Evolutionary conservation across 2,113 vertebrate genomes (phyloP), one percentile per base, ranked within the genome.

Genomic region (Labeo catla): DNA sequence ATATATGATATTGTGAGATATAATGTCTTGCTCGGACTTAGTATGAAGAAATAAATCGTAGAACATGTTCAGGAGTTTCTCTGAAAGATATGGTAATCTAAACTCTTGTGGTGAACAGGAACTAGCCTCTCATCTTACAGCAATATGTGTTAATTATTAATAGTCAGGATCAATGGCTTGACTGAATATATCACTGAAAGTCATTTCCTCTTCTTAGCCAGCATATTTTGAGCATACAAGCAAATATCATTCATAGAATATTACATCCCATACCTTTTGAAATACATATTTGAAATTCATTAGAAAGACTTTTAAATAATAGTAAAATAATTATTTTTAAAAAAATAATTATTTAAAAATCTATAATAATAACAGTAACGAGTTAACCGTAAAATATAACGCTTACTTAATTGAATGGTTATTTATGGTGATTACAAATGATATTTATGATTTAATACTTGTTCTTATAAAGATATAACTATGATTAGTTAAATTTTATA

Each of bases 91-190:
- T 39, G 45, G 19, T 54, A 47, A 52, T 28, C 4, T n/a, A 11
- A 52, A 43, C 19, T 68, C 43, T 36, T 77, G 70, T 23, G 39
- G 49, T 82, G 77, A 54, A 63, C 87, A 70, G 70, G 70, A 83
- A 52, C 85, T 76, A 50, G 28, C 19, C 11, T 82, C 36, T 82
- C 84, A 82, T 65, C 34, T 82, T 85, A 57, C 83, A 82, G 39
- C 83, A 72, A 47, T 78, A 70, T 43, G 59, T 88, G 45, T 63
- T 85, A 63, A 76, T 85, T 59, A 83, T 68, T 72, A 34, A 83
- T 77, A 45, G 9, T 23, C 23, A 11, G 4, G 61, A 77, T 47
- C 73, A 47, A 76, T 86, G 78, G 23, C 15, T 61, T 39, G 7
- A 81, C 54, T 81, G 77, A 83, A 43, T 72, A 72, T 50, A n/a